Base-by-base conservation (phyloP, 2,888 invertebrate genomes). In the Masnerella sp. region DNA sequence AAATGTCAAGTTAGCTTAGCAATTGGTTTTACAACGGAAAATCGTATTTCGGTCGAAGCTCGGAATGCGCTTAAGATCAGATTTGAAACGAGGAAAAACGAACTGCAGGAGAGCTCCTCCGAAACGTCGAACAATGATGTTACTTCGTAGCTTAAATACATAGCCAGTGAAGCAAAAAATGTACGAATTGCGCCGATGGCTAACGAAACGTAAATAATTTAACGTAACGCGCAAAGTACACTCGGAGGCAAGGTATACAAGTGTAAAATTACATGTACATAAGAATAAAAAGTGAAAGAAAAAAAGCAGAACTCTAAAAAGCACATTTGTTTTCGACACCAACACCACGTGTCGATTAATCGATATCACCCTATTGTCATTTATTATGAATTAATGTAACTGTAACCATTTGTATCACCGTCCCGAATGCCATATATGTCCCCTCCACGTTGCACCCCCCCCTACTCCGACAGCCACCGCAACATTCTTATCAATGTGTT, bases 241-340 rank as follows among this genome's bases (percentile, higher is more conserved):
- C 38, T 51, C 62, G 47, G 51, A 61, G 38, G 20, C 58, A 69
- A 65, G 54, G 51, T 65, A 65, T 56, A 65, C 36, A 70, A 65
- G 61, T 70, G 69, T 74, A 70, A 56, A 30, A 74, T 70, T 70
- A 38, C 67, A 70, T 74, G 74, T 74, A 75, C 49, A 75, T 75
- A 75, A 56, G 70, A 75, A 75, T 75, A 75, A 75, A 75, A 58
- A 40, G 18, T 64, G 52, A 67, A 62, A 62, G 58, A 61, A 70
- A 70, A 45, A 22, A 28, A 61, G 38, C 30, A 22, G 34, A 17
- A 42, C 18, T 64, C 22, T 71, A 45, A 11, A 5, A 62, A 56
- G 56, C 64, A 52, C 58, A 58, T 52, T 71, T 71, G 62, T 71
- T 58, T 64, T 58, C 62, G 30, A 56, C 54, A 56, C 30, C 14